Conservation (phyloP, 1,140 invertebrate genomes). For the Drosophila kepulauana region DNA sequence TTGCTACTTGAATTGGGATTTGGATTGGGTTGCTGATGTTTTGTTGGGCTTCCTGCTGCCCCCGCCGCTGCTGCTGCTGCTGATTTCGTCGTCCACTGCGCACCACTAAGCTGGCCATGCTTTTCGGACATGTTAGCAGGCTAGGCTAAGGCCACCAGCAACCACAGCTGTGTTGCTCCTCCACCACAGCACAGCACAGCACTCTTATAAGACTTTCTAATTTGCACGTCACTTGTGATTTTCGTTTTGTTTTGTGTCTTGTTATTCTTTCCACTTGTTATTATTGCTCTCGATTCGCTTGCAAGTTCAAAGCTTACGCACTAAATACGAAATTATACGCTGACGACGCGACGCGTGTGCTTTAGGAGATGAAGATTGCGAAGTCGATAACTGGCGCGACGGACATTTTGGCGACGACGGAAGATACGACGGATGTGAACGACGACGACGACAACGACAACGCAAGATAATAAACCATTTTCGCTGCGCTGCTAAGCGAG, state of each 20-base stretch:
- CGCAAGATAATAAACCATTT: constrained; percentile 77
- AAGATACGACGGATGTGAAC: constrained; percentile 74
- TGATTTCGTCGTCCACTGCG: constrained; percentile 78
- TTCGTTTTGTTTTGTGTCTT: constrained; percentile 18
- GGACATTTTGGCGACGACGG: constrained; percentile 70
- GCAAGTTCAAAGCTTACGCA: constrained; percentile 43
- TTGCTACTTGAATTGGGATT: constrained; percentile 23
- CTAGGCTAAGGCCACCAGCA: constrained; percentile 35
- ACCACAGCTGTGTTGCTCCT: constrained; percentile 32
- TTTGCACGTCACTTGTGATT: constrained; percentile 23
- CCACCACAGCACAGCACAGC: neutral
- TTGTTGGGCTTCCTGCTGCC: constrained; percentile 44
- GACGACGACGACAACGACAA: constrained; percentile 45
- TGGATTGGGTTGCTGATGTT: constrained; percentile 37
- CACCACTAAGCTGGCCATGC: constrained; percentile 75
- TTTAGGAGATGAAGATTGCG: constrained; percentile 80
- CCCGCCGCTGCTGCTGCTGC: constrained; percentile 61
- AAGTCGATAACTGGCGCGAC: constrained; percentile 78
- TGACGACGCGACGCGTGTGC: constrained; percentile 60
- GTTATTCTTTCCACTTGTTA: constrained; percentile 1
- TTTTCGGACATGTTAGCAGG: constrained; percentile 82
- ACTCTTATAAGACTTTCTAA: constrained; percentile 26
- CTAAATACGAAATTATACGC: constrained; percentile 29
- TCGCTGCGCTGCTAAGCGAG: constrained; percentile 28
- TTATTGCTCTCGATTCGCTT: constrained; percentile 21